Evolutionary conservation across 2,113 vertebrate genomes (phyloP), one percentile per base, ranked within the genome.

Genomic region (Atlantisia rogersi): DNA sequence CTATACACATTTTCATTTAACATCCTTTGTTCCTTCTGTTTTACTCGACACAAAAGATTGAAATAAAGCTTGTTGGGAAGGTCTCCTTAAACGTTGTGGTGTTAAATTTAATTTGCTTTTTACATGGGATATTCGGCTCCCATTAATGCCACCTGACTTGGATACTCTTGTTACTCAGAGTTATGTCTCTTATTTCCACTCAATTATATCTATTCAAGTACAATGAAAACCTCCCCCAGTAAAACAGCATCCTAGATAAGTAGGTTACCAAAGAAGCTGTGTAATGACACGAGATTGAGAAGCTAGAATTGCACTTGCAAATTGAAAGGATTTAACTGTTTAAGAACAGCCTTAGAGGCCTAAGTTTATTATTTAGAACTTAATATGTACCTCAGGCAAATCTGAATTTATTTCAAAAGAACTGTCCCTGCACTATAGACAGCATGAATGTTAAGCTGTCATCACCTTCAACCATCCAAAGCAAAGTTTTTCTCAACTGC

Each of bases 281-380:
- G 60, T 86, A 74, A 37, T 81, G 29, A 46, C 73, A 75, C 82
- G 29, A 76, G 42, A 37, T 70, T 94, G 71, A 92, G 82, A 76
- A 94, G 60, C 26, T 50, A 78, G 78, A 40, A 77, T 44, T 59
- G 12, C n/a, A 60, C 74, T 94, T 89, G 31, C 22, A 59, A 50
- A 88, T 44, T 69, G 73, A 80, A 31, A 46, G 52, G 70, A 81
- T 77, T 42, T 75, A 86, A 75, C 75, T 93, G n/a, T 55, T 40
- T 75, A 86, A 94, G 55, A 95, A 68, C 44, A 83, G 42, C 74
- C 59, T 71, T 73, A 82, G 74, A 96, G 88, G 59, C 50, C 56
- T 42, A 26, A 64, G 16, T 76, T 95, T 96, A 92, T 95, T 92
- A 96, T 50, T 77, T 82, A 88, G 84, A 86, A 78, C 77, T 56